Conservation (phyloP, 2,888 invertebrate genomes). For the Lottia gigantea region DNA sequence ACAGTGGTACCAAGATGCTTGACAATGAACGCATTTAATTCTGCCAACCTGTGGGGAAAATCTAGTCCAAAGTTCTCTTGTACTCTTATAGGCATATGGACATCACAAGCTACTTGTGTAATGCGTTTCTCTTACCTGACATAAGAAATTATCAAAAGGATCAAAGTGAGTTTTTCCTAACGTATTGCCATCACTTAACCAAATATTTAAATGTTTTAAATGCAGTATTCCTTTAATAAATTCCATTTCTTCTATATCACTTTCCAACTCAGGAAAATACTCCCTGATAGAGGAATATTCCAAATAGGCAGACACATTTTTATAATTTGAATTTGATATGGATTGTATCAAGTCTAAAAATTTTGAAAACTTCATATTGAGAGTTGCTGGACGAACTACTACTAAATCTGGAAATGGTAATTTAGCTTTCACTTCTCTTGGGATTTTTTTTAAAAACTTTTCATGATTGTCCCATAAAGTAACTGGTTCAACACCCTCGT, state of each 20-base stretch:
- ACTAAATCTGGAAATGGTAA: slow-evolving; percentile 61
- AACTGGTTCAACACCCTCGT: slow-evolving; percentile 62
- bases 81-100: too few relatives aligned
- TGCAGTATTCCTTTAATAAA: slow-evolving; percentile 49
- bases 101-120: too few relatives aligned
- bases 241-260: slow-evolving; percentile 54
- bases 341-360: slow-evolving; percentile 59
- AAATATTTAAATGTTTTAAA: slow-evolving; percentile 58
- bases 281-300: slow-evolving; percentile 64
- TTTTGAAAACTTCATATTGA: slow-evolving; percentile 57
- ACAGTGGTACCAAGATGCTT: too few relatives aligned
- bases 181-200: slow-evolving; percentile 67
- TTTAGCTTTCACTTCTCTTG: slow-evolving; percentile 46
- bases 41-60: too few relatives aligned
- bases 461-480: slow-evolving; percentile 54
- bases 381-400: slow-evolving; percentile 62
- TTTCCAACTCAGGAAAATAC: slow-evolving; percentile 52
- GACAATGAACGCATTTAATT: too few relatives aligned
- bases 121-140: slow-evolving; percentile 55
- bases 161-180: slow-evolving; percentile 67
- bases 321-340: slow-evolving; percentile 38
- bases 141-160: slow-evolving; percentile 65
- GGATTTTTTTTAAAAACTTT: slow-evolving; percentile 47
- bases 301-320: slow-evolving; percentile 61
- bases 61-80: too few relatives aligned